phyloP scores from a whole-genome alignment of 2,113 vertebrate genomes.

The Sporophila hypoxantha region DNA sequence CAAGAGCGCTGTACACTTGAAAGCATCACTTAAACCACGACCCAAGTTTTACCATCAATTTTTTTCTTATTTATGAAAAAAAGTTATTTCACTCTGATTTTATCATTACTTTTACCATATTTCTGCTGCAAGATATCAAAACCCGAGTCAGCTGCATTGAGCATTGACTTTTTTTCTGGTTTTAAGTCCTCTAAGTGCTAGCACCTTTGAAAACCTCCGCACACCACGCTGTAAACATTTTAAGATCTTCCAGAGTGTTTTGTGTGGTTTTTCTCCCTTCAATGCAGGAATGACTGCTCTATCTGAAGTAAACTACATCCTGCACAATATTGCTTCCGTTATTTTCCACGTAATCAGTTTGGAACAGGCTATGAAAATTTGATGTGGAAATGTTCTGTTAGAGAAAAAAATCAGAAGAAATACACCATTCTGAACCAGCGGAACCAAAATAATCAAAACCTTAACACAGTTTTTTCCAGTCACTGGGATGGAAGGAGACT shows the following conservation, averaged over 20 bases:
- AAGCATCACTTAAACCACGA: conserved; percentile 5
- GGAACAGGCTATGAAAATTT: conserved; percentile 19
- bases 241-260: neutral
- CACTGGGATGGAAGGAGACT: conserved; percentile 24
- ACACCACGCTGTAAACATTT: neutral
- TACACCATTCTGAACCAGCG: conserved; percentile 11
- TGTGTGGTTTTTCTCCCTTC: neutral
- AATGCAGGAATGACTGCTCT: neutral
- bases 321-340: neutral
- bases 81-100: neutral
- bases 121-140: conserved; percentile 8
- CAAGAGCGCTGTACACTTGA: neutral
- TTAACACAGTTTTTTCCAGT: conserved; percentile 43
- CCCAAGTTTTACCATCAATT: conserved; percentile 2
- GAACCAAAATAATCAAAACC: conserved; percentile 28
- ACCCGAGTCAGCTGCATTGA: neutral
- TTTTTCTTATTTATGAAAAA: neutral
- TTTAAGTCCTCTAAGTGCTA: neutral
- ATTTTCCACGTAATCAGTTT: conserved; percentile 9
- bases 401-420: neutral
- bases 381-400: conserved; percentile 8
- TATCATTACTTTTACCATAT: neutral
- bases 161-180: neutral
- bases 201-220: neutral
- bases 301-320: conserved; percentile 28